Conservation (phyloP, 1,140 invertebrate genomes). For the Spodoptera frugiperda region DNA sequence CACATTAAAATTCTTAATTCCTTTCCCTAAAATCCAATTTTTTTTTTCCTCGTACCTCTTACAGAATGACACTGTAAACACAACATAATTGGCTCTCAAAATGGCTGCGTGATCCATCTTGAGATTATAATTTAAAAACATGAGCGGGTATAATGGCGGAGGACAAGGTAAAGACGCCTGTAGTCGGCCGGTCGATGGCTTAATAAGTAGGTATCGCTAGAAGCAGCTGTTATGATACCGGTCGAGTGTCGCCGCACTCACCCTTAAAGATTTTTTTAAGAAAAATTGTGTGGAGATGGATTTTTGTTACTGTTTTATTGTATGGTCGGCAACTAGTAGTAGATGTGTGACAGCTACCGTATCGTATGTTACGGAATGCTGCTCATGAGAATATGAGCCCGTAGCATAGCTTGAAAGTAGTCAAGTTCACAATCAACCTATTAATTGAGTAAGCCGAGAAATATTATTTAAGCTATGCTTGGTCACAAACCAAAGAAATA, state of each 20-base stretch:
- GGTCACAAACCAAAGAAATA: background rate
- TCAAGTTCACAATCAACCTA: too few relatives aligned
- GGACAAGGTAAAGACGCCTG: constrained; percentile 59
- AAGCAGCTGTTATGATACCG: constrained; percentile 84
- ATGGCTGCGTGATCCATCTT: constrained; percentile 53
- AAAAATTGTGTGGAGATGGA: constrained; percentile 57
- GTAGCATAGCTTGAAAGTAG: too few relatives aligned
- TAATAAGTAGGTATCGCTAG: constrained; percentile 84
- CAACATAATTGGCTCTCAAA: constrained; percentile 50
- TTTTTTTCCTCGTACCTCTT: background rate
- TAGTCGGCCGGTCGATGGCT: constrained; percentile 66
- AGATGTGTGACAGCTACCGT: too few relatives aligned
- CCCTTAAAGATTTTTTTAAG: constrained; percentile 73
- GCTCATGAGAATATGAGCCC: too few relatives aligned
- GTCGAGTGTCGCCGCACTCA: constrained; percentile 82
- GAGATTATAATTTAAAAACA: constrained; percentile 77
- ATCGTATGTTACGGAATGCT: too few relatives aligned
- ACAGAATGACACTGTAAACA: constrained; percentile 26
- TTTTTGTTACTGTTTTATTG: constrained; percentile 39
- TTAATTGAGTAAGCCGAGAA: too few relatives aligned
- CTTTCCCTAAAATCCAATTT: too few relatives aligned
- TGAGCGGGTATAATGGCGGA: constrained; percentile 70
- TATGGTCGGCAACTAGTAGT: background rate
- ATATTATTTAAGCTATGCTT: too few relatives aligned
- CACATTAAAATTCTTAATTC: too few relatives aligned